Base-by-base conservation (phyloP, 2,113 vertebrate species). In the Cricetomys ansorgei region DNA sequence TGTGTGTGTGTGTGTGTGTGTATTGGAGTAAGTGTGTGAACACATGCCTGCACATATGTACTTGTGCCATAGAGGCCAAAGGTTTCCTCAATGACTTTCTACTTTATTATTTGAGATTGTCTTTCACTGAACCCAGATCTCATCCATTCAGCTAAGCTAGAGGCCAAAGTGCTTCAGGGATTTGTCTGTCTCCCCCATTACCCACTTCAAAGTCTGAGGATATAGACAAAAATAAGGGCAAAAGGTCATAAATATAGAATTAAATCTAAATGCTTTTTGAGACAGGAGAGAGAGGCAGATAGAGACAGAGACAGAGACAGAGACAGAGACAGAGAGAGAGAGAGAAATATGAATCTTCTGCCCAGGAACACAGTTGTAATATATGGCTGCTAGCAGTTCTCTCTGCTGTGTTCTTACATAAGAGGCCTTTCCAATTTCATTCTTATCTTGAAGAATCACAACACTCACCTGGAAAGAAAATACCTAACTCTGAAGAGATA, bases 391-490 rank as follows among this genome's bases (percentile, higher is more conserved):
- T 55, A 48, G 13, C 48, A 2, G 72, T 96, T 89, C 53, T 34
- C 76, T 48, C 5, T n/a, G 29, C 12, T 85, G 50, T 59, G 29
- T 89, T 95, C 75, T 85, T 62, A 13, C 5, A 43, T 27, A 89
- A 94, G 37, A 89, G 75, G 59, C n/a, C 13, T 94, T 89, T 95
- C 88, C 53, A 77, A 90, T 89, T 53, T 88, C 75, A 59, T 59
- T 67, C 43, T 95, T 84, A 79, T 84, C 77, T 84, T 10, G 31
- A 48, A 92, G 73, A 43, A 50, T 3, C 91, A 50, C 48, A 93
- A 95, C 91, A 94, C 53, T 96, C 21, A 87, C 37, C 3, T 65
- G 45, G 59, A 93, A 96, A 91, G 85, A 79, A 95, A 94, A 50
- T 70, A 80, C 5, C 5, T 65, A 88, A 83, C 27, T 83, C 76